Evolutionary conservation across 2,797 vertebrate genomes (phyloP), one percentile per base, ranked within the genome.

Genomic region (Lacerta agilis): DNA sequence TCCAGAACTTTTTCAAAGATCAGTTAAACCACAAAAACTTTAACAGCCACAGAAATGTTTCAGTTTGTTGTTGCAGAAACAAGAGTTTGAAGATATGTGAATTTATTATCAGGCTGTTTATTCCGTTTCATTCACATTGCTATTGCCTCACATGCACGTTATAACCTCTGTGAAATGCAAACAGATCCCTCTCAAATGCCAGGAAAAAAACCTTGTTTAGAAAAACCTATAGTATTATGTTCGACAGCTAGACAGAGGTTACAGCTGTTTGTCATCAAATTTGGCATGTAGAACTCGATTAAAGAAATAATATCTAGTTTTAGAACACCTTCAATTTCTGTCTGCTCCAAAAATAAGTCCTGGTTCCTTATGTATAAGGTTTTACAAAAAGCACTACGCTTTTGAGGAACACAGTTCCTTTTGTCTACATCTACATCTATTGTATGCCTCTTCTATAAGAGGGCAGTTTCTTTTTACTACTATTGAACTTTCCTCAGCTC

Each of bases 91-190:
- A 79, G 29, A 76, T 67, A 76, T 20, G 43, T 61, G 43, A 82
- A 69, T 86, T 76, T 88, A 45, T 86, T 85, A 45, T 43, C 27
- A 49, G 76, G 8, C 49, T 64, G 38, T 79, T 88, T 72, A 73
- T 83, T 55, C 41, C 27, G 29, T 66, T 75, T 71, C 36, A 17
- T 73, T 61, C 41, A 66, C n/a, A 79, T 8, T 79, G 41, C 49
- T 73, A 36, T 55, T 85, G 41, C n/a, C 43, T 81, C 33, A 73
- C 38, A 66, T 20, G 9, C 36, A 80, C n/a, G 73, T 43, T 64
- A 20, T 76, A 85, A 73, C 18, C 64, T 66, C 67, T 36, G 64
- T 78, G 45, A 71, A 84, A 84, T 84, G 77, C 66, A 88, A 84
- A 79, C 8, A 29, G 41, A 84, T 43, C 23, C 13, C 29, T 72